Conservation (phyloP, 1,140 invertebrate species). For the Zaprionus inermis region DNA sequence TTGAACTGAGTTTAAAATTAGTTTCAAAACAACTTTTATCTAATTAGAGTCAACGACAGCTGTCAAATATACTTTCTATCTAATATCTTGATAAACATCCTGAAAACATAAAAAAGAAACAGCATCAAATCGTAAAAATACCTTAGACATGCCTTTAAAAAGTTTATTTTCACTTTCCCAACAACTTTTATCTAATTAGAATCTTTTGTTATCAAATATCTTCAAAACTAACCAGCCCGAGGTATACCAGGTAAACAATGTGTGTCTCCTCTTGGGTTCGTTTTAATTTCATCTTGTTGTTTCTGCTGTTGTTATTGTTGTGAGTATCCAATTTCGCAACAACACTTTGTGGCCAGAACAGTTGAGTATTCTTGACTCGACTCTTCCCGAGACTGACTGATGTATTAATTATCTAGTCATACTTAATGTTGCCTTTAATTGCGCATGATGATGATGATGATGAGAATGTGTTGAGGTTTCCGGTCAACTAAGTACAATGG, state of each 20-base stretch:
- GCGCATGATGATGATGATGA: constrained; percentile 5
- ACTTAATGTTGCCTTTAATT: constrained; percentile 42
- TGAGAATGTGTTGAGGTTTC: constrained; percentile 26
- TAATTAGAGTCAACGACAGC: not conserved
- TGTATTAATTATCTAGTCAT: constrained; percentile 44
- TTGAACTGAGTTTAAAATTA: not conserved
- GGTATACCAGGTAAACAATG: not conserved
- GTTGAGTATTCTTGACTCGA: not conserved
- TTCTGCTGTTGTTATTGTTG: not conserved
- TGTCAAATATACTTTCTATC: not conserved
- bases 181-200: not conserved
- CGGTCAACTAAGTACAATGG: constrained; percentile 15
- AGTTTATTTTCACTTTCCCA: not conserved
- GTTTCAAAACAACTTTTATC: not conserved
- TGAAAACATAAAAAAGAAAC: not conserved
- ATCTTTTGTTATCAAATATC: constrained; percentile 4
- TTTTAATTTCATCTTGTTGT: not conserved
- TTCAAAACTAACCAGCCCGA: not conserved
- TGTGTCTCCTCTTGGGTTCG: not conserved
- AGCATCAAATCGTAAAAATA: not conserved
- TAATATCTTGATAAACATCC: not conserved
- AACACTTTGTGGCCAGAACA: constrained; percentile 2
- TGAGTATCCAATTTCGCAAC: constrained; percentile 6
- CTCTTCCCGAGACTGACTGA: not conserved
- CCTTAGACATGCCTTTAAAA: not conserved